Evolutionary conservation across 1,140 invertebrate genomes (phyloP).

Genomic region (Radopholus similis): DNA sequence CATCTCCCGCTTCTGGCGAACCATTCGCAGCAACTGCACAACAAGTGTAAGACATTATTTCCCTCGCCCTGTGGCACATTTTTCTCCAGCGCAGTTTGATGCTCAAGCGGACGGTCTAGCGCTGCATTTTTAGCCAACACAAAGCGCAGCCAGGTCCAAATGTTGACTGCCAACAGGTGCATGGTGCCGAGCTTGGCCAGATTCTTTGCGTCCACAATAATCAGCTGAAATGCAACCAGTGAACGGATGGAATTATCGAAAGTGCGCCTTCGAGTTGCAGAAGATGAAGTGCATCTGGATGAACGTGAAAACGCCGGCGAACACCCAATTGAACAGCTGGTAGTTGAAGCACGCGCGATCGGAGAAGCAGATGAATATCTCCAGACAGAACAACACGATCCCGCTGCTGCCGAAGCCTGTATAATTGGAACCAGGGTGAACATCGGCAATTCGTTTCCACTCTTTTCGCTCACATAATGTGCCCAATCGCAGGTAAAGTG

Average conservation of each 20-base stretch:
- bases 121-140: constrained; percentile 51
- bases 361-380: constrained; percentile 55
- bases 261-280: constrained; percentile 58
- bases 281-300: constrained; percentile 60
- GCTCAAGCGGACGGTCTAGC: constrained; percentile 2
- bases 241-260: constrained; percentile 4
- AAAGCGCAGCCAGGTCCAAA: constrained; percentile 59
- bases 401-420: constrained; percentile 56
- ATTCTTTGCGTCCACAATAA: constrained; percentile 50
- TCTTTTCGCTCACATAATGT: background rate
- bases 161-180: constrained; percentile 57
- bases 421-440: background rate
- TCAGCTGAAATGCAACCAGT: constrained; percentile 37
- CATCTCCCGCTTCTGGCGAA: background rate
- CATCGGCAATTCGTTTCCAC: background rate
- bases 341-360: constrained; percentile 41
- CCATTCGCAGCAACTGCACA: background rate
- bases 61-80: too few species aligned
- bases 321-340: constrained; percentile 41
- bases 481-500: constrained; percentile 13
- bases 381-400: constrained; percentile 56
- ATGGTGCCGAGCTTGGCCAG: constrained; percentile 56
- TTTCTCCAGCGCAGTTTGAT: background rate
- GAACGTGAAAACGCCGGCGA: constrained; percentile 56
- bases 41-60: background rate